Evolutionary conservation across 2,888 invertebrate species (phyloP).

Genomic region (Drosophila anomelani): DNA sequence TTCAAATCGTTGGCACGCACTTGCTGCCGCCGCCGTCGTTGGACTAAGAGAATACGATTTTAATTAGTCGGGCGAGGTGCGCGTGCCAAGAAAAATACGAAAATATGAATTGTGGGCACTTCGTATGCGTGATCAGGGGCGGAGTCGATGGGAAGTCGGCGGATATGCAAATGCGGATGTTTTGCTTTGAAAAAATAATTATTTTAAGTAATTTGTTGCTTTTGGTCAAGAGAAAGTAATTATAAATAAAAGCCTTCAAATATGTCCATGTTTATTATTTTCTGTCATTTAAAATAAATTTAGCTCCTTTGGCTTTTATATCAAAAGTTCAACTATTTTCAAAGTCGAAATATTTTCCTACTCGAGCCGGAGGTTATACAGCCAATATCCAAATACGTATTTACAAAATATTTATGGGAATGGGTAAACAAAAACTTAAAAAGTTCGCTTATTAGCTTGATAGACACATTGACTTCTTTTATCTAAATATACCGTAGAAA

Average conservation of each 20-base stretch:
- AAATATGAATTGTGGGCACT: constrained; percentile 58
- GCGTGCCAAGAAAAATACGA: constrained; percentile 71
- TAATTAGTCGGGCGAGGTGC: constrained; percentile 57
- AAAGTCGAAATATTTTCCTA: not conserved
- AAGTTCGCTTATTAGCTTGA: not conserved
- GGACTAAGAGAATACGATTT: constrained; percentile 57
- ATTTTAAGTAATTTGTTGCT: not conserved
- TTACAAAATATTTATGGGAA: too few species aligned
- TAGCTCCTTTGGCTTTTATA: not conserved
- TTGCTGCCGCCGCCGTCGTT: constrained; percentile 43
- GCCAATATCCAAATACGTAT: too few species aligned
- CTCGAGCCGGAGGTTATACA: not conserved
- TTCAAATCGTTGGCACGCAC: constrained; percentile 33
- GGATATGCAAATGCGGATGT: constrained; percentile 6
- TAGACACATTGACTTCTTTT: too few species aligned
- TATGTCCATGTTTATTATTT: not conserved
- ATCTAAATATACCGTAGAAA: too few species aligned
- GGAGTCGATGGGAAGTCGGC: constrained; percentile 11
- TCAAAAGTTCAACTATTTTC: not conserved
- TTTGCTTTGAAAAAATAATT: not conserved
- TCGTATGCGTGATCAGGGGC: constrained; percentile 27
- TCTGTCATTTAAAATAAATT: not conserved
- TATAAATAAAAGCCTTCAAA: not conserved
- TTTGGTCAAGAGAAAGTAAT: not conserved
- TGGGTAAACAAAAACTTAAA: too few species aligned